Conservation (phyloP, 2,797 vertebrate genomes). For the Cynopterus sphinx region DNA sequence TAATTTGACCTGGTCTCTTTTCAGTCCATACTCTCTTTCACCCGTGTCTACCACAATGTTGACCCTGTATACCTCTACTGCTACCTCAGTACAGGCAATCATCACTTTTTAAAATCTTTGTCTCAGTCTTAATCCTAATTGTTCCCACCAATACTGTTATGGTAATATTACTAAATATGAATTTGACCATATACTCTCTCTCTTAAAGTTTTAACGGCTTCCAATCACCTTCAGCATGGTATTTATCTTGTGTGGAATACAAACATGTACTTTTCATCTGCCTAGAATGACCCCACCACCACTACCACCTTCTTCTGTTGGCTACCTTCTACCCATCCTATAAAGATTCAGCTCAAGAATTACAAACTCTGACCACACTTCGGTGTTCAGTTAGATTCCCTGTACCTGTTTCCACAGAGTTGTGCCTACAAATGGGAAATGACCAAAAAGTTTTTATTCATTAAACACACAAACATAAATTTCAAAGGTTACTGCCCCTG, state of each 20-base stretch:
- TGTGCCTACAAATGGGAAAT: neutral
- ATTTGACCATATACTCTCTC: neutral
- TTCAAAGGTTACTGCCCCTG: neutral
- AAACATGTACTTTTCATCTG: neutral
- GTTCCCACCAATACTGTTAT: neutral
- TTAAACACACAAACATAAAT: neutral
- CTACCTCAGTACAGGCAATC: neutral
- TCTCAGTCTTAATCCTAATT: constrained; percentile 17
- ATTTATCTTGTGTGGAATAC: neutral
- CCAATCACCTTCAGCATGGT: neutral
- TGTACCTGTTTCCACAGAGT: neutral
- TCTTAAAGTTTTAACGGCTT: neutral
- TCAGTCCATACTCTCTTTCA: neutral
- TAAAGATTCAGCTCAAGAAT: neutral
- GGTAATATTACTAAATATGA: neutral
- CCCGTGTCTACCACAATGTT: neutral
- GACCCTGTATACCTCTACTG: neutral
- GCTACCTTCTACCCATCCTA: neutral
- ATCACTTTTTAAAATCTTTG: neutral
- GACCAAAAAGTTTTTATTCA: neutral
- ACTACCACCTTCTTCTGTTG: neutral
- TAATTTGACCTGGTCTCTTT: constrained; percentile 33
- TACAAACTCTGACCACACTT: neutral
- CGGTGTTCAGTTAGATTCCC: neutral
- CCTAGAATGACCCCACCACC: neutral